These are phyloP conservation scores for Cyrtodaria siliqua DNA, from an alignment of 2,888 invertebrate genomes.

Conservation along the genomic window DNA sequence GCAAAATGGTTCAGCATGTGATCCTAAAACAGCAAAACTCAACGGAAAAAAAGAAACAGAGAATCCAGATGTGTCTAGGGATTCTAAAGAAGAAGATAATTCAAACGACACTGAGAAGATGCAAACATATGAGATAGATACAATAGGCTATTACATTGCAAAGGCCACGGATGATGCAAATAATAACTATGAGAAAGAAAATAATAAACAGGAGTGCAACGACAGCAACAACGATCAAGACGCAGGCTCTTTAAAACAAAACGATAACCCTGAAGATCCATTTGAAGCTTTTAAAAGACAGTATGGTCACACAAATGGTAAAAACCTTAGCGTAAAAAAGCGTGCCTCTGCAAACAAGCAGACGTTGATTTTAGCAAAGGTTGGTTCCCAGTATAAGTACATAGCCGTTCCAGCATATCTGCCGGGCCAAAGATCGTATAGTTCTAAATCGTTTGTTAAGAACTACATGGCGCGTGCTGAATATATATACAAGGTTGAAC, in stretches of 20 bases:
- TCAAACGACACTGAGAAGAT: not conserved
- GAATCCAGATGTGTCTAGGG: no score
- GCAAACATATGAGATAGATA: slow-evolving; percentile 34
- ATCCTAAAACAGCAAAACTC: no score
- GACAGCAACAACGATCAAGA: not conserved
- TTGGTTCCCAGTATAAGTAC: slow-evolving; percentile 48
- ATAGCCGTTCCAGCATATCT: slow-evolving; percentile 53
- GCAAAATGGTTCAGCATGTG: no score
- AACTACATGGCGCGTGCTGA: slow-evolving; percentile 37
- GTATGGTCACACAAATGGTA: slow-evolving; percentile 8
- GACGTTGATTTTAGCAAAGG: slow-evolving; percentile 45
- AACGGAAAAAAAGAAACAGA: no score
- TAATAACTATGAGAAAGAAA: not conserved
- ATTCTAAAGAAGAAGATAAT: no score
- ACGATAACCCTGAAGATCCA: not conserved
- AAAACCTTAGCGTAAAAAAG: not conserved
- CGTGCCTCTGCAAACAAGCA: slow-evolving; percentile 34
- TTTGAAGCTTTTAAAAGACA: slow-evolving; percentile 45
- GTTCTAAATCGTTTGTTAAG: slow-evolving; percentile 35
- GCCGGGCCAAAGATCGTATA: slow-evolving; percentile 44
- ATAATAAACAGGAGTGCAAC: not conserved
- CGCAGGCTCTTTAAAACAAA: not conserved
- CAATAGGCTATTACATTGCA: slow-evolving; percentile 41
- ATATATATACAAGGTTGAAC: slow-evolving; percentile 22
- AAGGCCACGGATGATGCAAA: slow-evolving; percentile 5